Evolutionary conservation across 2,888 invertebrate species (phyloP), one percentile per base, ranked within the genome.

Genomic region (Sympetrum striolatum): DNA sequence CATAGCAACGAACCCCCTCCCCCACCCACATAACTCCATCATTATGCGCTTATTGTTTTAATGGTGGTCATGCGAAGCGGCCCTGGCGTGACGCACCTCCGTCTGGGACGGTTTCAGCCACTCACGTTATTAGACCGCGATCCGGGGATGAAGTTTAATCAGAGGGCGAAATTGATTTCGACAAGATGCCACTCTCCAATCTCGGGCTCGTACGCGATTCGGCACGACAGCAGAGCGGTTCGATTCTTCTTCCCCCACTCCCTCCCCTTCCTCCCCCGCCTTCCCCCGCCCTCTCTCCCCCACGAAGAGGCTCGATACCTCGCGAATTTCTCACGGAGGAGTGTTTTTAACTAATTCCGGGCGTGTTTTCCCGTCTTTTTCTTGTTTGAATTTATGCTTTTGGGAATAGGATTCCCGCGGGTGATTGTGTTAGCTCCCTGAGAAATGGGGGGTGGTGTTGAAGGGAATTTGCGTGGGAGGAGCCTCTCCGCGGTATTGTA

Each of bases 231-330:
- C 93, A 93, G 94, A 93, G 93, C 93, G 93, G 93, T 93, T 93
- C 94, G 93, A 93, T 92, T 93, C 93, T 92, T 92, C 92, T 93
- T 93, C 92, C 93, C 93, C 93, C 90, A 90, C 90, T 93, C 93
- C 93, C 93, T 93, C 93, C 93, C 93, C 31, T 93, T 92, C 92
- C 92, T 91, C 93, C 93, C 92, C 92, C 92, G 93, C 93, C 92
- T 92, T 91, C 91, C 37, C 10, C 81, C 80, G 15, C 81, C 79
- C 58, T n/a, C 80, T 90, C 91, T 53, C 91, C 91, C 90, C 91
- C 82, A 93, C 94, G 94, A 93, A 94, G 94, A 92, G 94, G 94
- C 73, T 91, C 73, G 92, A 94, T 94, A 48, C 14, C 48, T 48
- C 53, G 53, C 53, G 53, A 53, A 53, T 53, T 53, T 53, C 53